Evolutionary conservation across 2,888 invertebrate species (phyloP).

Genomic region (Actias luna): DNA sequence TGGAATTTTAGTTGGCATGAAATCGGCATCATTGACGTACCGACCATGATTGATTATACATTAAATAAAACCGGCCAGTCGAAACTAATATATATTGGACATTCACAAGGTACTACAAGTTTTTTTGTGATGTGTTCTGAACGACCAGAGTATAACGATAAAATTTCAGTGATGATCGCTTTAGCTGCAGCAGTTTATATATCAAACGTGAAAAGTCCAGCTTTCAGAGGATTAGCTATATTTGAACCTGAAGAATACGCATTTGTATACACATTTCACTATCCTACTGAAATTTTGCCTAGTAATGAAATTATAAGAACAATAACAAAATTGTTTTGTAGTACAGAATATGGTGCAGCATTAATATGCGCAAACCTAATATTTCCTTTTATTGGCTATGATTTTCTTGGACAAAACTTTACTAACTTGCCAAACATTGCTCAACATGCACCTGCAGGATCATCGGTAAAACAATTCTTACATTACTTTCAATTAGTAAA

Average conservation of each 20-base stretch:
- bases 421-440: slow-evolving; percentile 29
- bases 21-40: slow-evolving; percentile 86
- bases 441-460: slow-evolving; percentile 49
- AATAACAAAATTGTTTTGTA: slow-evolving; percentile 23
- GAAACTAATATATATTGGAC: slow-evolving; percentile 85
- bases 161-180: slow-evolving; percentile 78
- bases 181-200: slow-evolving; percentile 61
- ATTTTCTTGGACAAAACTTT: slow-evolving; percentile 25
- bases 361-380: slow-evolving; percentile 26
- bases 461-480: slow-evolving; percentile 61
- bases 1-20: slow-evolving; percentile 87
- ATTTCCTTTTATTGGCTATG: slow-evolving; percentile 26
- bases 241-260: slow-evolving; percentile 7
- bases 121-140: slow-evolving; percentile 82
- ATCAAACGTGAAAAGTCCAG: slow-evolving; percentile 12
- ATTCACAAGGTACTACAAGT: slow-evolving; percentile 85
- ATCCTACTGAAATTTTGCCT: slow-evolving; percentile 15
- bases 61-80: slow-evolving; percentile 70
- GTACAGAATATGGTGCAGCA: slow-evolving; percentile 22
- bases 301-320: slow-evolving; percentile 15
- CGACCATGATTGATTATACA: slow-evolving; percentile 86
- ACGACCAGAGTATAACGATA: slow-evolving; percentile 80
- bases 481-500: slow-evolving; percentile 37
- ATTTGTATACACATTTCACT: background rate
- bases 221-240: slow-evolving; percentile 1